Evolutionary conservation across 1,140 invertebrate species (phyloP).

Genomic region (Phymorhynchus buccinoides): DNA sequence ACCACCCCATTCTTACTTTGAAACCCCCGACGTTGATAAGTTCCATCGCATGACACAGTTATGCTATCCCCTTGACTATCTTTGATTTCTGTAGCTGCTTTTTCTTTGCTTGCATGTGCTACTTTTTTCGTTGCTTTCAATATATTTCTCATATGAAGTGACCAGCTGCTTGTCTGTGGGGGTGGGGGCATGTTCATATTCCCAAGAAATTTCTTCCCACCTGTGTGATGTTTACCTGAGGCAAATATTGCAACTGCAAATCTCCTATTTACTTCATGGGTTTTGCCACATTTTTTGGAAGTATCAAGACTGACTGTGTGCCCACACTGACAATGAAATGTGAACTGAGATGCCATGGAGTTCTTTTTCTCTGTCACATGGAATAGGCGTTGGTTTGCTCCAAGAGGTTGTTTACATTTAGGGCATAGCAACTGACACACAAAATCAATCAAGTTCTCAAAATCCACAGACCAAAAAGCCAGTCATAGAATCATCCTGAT

Average conservation of each 20-base stretch:
- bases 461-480: too few relatives aligned
- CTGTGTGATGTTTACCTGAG: neutral
- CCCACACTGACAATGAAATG: neutral
- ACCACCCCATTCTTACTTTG: conserved; percentile 34
- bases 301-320: neutral
- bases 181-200: neutral
- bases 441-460: too few relatives aligned
- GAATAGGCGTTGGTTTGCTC: too few relatives aligned
- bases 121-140: neutral
- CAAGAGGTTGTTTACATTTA: too few relatives aligned
- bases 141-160: neutral
- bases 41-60: conserved; percentile 16
- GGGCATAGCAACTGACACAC: too few relatives aligned
- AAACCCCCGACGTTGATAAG: conserved; percentile 25
- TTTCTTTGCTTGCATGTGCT: neutral
- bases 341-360: neutral
- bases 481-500: too few relatives aligned
- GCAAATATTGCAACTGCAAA: neutral
- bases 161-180: neutral
- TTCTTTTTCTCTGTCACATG: too few relatives aligned
- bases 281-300: neutral
- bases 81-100: neutral
- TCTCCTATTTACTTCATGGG: neutral
- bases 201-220: neutral
- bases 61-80: neutral